A percentile compares a stretch with the other conserved stretches of the same genome.
Evolutionary conservation across 1,140 invertebrate genomes (phyloP).

Genomic region (Drosophila tristis): DNA sequence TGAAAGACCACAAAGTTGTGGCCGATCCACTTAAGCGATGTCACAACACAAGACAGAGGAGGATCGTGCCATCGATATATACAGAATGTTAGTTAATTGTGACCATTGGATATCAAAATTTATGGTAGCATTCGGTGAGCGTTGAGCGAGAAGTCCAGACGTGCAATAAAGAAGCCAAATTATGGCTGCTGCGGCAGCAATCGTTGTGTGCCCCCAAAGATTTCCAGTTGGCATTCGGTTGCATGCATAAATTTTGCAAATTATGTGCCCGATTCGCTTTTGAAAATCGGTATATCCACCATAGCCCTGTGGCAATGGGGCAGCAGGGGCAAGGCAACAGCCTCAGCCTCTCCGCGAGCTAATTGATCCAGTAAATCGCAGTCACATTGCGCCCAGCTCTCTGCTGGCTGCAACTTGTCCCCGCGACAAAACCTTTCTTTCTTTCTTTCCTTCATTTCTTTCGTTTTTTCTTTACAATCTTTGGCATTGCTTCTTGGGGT

Average conservation of each 20-base stretch:
- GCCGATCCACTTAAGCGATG: constrained; percentile 48
- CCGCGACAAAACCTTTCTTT: constrained; percentile 33
- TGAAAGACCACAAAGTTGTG: constrained; percentile 29
- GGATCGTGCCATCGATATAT: constrained; percentile 45
- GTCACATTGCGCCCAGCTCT: constrained; percentile 30
- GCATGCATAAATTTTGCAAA: constrained; percentile 69
- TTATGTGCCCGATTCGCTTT: constrained; percentile 51
- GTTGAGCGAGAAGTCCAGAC: constrained; percentile 5
- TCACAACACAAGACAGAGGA: constrained; percentile 59
- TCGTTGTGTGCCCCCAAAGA: constrained; percentile 20
- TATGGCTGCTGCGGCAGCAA: constrained; percentile 49
- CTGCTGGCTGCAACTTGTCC: constrained; percentile 19
- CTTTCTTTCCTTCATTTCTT: not conserved
- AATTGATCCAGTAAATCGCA: constrained; percentile 78
- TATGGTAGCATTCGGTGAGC: constrained; percentile 56
- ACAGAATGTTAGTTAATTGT: constrained; percentile 53
- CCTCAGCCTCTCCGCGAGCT: constrained; percentile 45
- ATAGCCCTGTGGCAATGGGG: constrained; percentile 47
- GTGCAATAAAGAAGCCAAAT: constrained; percentile 62
- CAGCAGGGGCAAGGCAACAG: constrained; percentile 22
- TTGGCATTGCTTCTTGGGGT: constrained; percentile 5
- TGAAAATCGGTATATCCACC: constrained; percentile 29
- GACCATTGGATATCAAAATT: constrained; percentile 58
- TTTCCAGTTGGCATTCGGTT: constrained; percentile 48
- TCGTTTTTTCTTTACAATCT: constrained; percentile 25